phyloP scores from a whole-genome alignment of 2,113 vertebrate species.

The Malaclemys terrapin region DNA sequence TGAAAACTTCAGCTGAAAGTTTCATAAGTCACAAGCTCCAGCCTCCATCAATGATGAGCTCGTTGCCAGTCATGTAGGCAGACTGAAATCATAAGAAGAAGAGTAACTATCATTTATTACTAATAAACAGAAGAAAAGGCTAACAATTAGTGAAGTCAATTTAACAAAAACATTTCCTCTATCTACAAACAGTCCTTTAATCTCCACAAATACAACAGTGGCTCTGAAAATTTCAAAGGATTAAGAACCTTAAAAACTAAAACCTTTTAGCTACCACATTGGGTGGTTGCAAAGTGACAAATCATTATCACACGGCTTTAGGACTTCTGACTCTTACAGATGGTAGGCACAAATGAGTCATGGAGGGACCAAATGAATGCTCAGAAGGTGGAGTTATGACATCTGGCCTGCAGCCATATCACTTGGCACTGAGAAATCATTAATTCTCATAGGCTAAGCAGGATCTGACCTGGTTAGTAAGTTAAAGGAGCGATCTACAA shows the following conservation, averaged over 20 bases:
- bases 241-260: background rate
- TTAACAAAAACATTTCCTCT: background rate
- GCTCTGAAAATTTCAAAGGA: background rate
- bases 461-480: background rate
- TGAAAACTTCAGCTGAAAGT: background rate
- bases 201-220: background rate
- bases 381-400: background rate
- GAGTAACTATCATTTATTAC: background rate
- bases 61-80: conserved; percentile 90
- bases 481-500: background rate
- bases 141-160: background rate
- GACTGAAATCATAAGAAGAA: conserved; percentile 81
- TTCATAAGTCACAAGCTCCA: conserved; percentile 88
- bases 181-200: background rate
- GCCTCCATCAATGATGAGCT: conserved; percentile 94
- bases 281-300: background rate
- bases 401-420: background rate
- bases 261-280: background rate
- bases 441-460: background rate
- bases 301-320: background rate
- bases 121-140: background rate
- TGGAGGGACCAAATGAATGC: background rate
- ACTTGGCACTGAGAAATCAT: background rate
- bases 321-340: background rate
- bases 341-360: background rate